Percentiles rank a stretch among this genome's conserved stretches.
These are phyloP conservation scores for Cheilosia vulpina DNA, from an alignment of 2,888 invertebrate genomes.

Conservation along the genomic window DNA sequence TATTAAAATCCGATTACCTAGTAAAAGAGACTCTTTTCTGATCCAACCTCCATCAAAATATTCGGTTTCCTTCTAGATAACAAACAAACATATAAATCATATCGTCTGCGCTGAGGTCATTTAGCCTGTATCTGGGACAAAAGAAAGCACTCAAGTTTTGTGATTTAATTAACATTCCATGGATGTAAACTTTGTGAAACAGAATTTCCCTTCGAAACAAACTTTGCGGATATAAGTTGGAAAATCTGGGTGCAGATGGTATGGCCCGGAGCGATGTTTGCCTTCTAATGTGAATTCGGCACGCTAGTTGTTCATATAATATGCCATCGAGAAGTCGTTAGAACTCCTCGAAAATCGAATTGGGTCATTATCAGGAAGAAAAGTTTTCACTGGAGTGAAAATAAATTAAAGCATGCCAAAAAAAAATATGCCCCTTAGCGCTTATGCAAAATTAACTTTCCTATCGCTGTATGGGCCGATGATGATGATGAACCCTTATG, in stretches of 20 bases:
- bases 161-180: slow-evolving; percentile 70
- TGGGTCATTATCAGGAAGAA: slow-evolving; percentile 17
- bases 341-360: slow-evolving; percentile 44
- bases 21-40: too few species aligned
- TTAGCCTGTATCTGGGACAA: slow-evolving; percentile 28
- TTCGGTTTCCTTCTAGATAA: too few species aligned
- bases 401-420: slow-evolving; percentile 25
- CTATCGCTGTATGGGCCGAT: too few species aligned
- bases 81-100: slow-evolving; percentile 11
- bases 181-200: slow-evolving; percentile 25
- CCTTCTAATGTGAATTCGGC: slow-evolving; percentile 39
- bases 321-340: slow-evolving; percentile 55
- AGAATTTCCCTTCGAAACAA: slow-evolving; percentile 3
- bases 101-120: slow-evolving; percentile 49
- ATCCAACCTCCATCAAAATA: too few species aligned
- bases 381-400: slow-evolving; percentile 7
- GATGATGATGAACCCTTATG: too few species aligned
- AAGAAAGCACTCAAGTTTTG: slow-evolving; percentile 43
- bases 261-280: slow-evolving; percentile 36
- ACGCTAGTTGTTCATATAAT: slow-evolving; percentile 25
- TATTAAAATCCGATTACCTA: too few species aligned
- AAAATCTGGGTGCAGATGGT: slow-evolving; percentile 63
- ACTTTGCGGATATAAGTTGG: not conserved
- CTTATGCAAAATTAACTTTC: too few species aligned
- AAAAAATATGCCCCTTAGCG: not conserved